Evolutionary conservation across 2,888 invertebrate species (phyloP), one percentile per base, ranked within the genome.

Genomic region (Drosophila macrospina): DNA sequence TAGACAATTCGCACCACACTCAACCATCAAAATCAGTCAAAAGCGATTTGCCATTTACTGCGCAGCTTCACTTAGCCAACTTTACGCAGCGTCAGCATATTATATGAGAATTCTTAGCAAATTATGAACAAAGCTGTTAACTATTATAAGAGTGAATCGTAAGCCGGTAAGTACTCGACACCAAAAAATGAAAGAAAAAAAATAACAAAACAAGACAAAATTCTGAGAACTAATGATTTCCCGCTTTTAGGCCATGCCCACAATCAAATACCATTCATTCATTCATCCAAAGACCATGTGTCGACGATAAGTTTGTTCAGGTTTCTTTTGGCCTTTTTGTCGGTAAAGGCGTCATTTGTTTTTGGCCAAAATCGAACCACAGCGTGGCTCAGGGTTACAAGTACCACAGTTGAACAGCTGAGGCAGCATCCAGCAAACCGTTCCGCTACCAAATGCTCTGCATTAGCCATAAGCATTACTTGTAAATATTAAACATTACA

Each of bases 41-140:
- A 37, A 54, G 39, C 51, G 13, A 52, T 8, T 45, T 52, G 16
- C 48, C 39, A 56, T 63, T 67, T 69, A 74, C 70, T 69, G 62
- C 72, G 67, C 78, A 78, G 86, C 78, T 67, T 73, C 80, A 59
- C 61, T 74, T 71, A 45, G 60, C 42, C 59, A 73, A 57, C 44
- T 74, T 80, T 65, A 42, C 65, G 83, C 83, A 75, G 45, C 36
- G 84, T 84, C 86, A 86, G 86, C 86, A 34, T 54, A 74, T 83
- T 78, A 76, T 83, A 76, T 83, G 68, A 60, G 68, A 52, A 64
- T 70, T 69, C 62, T 78, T 62, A 32, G 26, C 62, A 36, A 73
- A 73, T 41, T 28, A 16, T 24, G 54, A 77, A 77, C 77, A 77
- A 77, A 60, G 77, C 57, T 16, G 34, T 56, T 61, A 4, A 76